Percentiles rank a stretch among this genome's conserved stretches.
Conservation (phyloP, 2,888 invertebrate species). For the Drosophila paramelanica region DNA sequence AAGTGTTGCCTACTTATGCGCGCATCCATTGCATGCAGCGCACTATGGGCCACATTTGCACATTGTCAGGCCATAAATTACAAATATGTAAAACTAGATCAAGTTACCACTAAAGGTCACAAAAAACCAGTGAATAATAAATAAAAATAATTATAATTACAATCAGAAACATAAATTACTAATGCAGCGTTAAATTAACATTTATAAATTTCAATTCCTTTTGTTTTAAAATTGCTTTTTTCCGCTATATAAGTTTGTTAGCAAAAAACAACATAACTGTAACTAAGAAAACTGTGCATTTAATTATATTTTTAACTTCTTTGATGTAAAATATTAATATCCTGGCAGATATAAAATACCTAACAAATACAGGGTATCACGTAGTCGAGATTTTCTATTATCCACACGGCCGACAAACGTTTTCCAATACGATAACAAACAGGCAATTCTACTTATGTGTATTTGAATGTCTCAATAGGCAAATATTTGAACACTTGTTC, state of each 20-base stretch:
- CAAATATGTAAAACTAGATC: not conserved
- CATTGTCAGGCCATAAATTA: conserved; percentile 3
- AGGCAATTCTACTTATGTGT: conserved; percentile 15
- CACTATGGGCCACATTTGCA: conserved; percentile 9
- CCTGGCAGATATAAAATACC: too few relatives aligned
- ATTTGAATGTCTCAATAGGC: conserved; percentile 45
- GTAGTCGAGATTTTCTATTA: not conserved
- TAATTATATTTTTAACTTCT: too few relatives aligned
- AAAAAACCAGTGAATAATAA: too few relatives aligned
- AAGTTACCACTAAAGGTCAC: too few relatives aligned
- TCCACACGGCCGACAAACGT: not conserved
- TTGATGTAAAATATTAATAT: too few relatives aligned
- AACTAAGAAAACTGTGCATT: too few relatives aligned
- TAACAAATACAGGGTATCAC: not conserved
- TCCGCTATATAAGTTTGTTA: too few relatives aligned
- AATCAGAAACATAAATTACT: too few relatives aligned
- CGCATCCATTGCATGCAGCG: conserved; percentile 21
- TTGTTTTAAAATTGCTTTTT: too few relatives aligned
- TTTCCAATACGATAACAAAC: conserved; percentile 13
- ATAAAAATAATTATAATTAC: too few relatives aligned
- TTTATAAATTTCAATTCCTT: too few relatives aligned
- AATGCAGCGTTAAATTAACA: not conserved
- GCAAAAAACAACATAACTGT: too few relatives aligned
- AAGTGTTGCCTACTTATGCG: conserved; percentile 54
- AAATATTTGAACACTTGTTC: conserved; percentile 72